phyloP scores from a whole-genome alignment of 2,113 vertebrate genomes.

The Halcyon malimbica region DNA sequence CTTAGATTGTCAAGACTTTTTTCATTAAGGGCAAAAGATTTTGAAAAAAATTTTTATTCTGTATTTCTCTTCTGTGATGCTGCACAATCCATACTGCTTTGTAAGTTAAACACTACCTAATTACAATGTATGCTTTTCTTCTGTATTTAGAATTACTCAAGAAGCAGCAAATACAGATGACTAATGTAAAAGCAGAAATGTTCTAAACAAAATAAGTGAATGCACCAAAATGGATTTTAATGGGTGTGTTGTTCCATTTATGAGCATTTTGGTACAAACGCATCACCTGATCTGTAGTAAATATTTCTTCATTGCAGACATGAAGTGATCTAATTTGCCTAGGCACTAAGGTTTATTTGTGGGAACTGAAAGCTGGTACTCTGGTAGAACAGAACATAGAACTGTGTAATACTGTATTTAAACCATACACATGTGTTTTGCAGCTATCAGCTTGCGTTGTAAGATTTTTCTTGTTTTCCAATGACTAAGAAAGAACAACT shows the following conservation, averaged over 20 bases:
- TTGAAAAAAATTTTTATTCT: neutral
- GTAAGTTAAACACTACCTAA: neutral
- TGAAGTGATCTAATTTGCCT: neutral
- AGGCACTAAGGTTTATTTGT: neutral
- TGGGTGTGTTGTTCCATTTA: neutral
- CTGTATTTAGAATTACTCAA: neutral
- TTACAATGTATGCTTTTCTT: neutral
- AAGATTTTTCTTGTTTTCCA: neutral
- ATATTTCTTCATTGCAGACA: neutral
- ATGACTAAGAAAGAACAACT: neutral
- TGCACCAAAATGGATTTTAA: neutral
- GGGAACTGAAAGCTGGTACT: neutral
- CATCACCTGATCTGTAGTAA: neutral
- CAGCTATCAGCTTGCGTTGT: neutral
- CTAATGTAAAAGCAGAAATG: neutral
- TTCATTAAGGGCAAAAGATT: neutral
- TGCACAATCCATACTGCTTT: neutral
- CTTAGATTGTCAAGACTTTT: neutral
- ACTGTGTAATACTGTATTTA: neutral
- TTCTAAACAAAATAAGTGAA: neutral
- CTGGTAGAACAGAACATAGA: neutral
- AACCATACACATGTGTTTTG: neutral
- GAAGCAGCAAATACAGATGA: neutral
- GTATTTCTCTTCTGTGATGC: neutral
- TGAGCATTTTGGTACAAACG: neutral